Evolutionary conservation across 2,797 vertebrate genomes (phyloP), one percentile per base, ranked within the genome.

Genomic region (Mastacembelus armatus): DNA sequence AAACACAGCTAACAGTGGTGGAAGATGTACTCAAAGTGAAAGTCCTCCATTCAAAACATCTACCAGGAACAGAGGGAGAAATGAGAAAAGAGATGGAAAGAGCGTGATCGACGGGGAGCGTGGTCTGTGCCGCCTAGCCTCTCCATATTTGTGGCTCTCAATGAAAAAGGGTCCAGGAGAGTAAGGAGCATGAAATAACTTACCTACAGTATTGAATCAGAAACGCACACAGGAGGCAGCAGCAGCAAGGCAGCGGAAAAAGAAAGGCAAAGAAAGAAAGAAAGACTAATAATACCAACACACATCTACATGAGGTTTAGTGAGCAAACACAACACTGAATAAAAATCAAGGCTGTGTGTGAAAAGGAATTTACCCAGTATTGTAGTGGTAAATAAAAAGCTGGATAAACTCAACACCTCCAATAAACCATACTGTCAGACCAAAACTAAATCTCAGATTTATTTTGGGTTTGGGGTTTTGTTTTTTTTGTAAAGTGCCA

Each of bases 201-300:
- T 74, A 90, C 82, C 87, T 89, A 82, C n/a, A n/a, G n/a, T n/a
- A n/a, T 61, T 65, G 74, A 74, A 80, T 79, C 62, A 62, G 35
- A 81, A 48, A 32, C 24, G 12, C 11, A 24, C 18, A 62, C 51
- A 72, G 12, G n/a, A 52, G 8, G 52, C 63, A 64, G 55, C 35
- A 44, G 26, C 15, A 18, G 63, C 33, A 68, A 42, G 44, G 27
- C 56, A 62, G 71, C 58, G 49, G 7, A 26, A 62, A 50, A 57
- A 26, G 24, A 66, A 56, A 71, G 32, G 63, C 26, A 81, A 33
- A 66, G 47, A 75, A 18, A 75, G 16, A 74, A 57, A 47, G 26
- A 44, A 1, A 7, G 7, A 59, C 81, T 74, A 76, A 66, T 74
- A 76, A 66, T 67, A 78, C 69, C 51, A 74, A 71, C 40, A 43